Percentiles rank a stretch among this genome's conserved stretches.
phyloP scores from a whole-genome alignment of 2,888 invertebrate species.

The Xanthorhoe designata region DNA sequence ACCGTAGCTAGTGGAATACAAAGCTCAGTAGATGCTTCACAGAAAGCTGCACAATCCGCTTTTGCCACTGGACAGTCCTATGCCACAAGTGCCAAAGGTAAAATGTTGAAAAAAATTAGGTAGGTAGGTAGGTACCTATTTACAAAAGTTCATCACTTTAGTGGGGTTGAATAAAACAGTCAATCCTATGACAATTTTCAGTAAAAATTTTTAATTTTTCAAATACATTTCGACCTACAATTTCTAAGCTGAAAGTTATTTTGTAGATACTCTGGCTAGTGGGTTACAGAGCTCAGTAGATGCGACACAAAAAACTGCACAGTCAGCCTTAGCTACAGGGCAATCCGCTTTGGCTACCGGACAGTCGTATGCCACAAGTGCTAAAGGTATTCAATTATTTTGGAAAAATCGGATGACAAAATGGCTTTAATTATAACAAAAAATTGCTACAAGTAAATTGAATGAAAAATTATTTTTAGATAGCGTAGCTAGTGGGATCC shows the following conservation, averaged over 20 bases:
- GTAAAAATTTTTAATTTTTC: too few species aligned
- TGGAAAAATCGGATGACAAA: not conserved
- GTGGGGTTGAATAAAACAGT: too few species aligned
- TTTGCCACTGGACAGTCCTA: conserved; percentile 45
- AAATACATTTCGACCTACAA: too few species aligned
- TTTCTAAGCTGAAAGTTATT: too few species aligned
- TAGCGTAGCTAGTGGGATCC: conserved; percentile 46
- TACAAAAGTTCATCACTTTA: too few species aligned
- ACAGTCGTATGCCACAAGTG: conserved; percentile 58
- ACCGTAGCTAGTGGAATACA: conserved; percentile 51
- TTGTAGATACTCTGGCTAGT: too few species aligned
- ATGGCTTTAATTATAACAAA: not conserved
- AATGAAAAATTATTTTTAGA: not conserved
- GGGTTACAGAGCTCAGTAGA: conserved; percentile 41
- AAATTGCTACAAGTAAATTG: not conserved
- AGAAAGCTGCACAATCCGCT: conserved; percentile 58
- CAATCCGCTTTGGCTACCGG: conserved; percentile 59
- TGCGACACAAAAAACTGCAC: conserved; percentile 60
- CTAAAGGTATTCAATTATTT: conserved; percentile 51
- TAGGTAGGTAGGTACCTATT: not conserved
- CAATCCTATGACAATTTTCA: too few species aligned
- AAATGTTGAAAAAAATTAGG: not conserved
- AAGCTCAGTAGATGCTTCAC: conserved; percentile 56
- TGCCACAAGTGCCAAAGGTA: conserved; percentile 58
- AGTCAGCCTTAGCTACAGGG: conserved; percentile 59